These are phyloP conservation scores for Machaerirhynchus nigripectus DNA, from an alignment of 2,113 vertebrate species.

Conservation along the genomic window DNA sequence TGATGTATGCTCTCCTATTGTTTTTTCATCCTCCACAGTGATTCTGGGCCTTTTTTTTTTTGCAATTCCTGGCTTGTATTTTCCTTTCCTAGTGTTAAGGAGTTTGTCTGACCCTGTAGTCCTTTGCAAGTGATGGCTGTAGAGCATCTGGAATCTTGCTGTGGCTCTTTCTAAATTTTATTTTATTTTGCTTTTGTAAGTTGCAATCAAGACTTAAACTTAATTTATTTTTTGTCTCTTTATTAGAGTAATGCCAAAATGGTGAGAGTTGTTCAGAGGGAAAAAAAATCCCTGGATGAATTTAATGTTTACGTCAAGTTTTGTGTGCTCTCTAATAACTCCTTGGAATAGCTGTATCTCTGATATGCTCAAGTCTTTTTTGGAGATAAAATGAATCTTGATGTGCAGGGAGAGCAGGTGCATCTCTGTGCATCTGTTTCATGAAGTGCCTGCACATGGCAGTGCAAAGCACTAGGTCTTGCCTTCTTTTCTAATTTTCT, in stretches of 20 bases:
- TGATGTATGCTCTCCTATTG: background rate
- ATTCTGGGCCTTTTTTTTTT: background rate
- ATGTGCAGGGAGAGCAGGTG: background rate
- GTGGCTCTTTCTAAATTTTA: background rate
- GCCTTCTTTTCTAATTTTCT: background rate
- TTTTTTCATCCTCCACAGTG: background rate
- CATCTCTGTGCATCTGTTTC: background rate
- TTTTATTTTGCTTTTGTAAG: background rate
- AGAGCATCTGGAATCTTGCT: background rate
- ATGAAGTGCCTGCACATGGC: accelerated
- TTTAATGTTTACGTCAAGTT: background rate
- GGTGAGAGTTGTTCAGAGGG: background rate
- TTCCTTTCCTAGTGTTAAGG: background rate
- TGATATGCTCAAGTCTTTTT: background rate
- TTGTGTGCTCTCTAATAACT: background rate
- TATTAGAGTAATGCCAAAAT: background rate
- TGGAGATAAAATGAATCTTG: background rate
- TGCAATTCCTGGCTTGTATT: background rate
- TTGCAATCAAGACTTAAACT: background rate
- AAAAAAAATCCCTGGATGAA: background rate
- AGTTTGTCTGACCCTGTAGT: background rate
- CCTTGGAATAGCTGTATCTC: background rate
- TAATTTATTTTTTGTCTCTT: background rate
- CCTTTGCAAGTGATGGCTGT: background rate
- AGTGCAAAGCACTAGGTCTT: background rate